Percentiles rank a stretch among this genome's conserved stretches.
Evolutionary conservation across 2,888 invertebrate genomes (phyloP).

Genomic region (Lasius platythorax): DNA sequence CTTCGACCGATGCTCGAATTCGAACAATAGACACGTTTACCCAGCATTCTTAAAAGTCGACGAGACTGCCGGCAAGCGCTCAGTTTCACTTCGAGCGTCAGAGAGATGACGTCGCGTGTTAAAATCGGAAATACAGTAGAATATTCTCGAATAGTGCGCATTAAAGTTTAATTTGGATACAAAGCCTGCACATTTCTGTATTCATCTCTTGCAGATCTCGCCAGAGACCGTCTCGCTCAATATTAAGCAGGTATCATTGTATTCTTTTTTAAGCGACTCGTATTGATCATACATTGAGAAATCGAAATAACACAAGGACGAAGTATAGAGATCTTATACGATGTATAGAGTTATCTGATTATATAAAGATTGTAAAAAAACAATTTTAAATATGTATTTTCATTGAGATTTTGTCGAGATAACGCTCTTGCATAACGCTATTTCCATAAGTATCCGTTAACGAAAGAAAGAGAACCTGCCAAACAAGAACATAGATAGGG

Average conservation of each 20-base stretch:
- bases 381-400: background rate
- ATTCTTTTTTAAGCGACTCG: background rate
- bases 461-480: conserved; percentile 8
- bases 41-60: background rate
- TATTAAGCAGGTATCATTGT: background rate
- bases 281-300: background rate
- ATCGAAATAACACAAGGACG: background rate
- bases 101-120: background rate
- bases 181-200: background rate
- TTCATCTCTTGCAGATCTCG: background rate
- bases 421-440: conserved; percentile 9
- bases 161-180: conserved; percentile 5
- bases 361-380: background rate
- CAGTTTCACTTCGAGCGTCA: background rate
- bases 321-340: background rate
- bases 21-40: conserved; percentile 3
- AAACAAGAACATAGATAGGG: conserved; percentile 1
- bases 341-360: conserved; percentile 7
- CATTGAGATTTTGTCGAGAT: conserved; percentile 12
- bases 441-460: conserved; percentile 40
- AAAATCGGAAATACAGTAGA: background rate
- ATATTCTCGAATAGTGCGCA: background rate
- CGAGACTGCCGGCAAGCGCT: background rate
- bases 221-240: background rate
- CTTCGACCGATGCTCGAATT: background rate